Conservation (phyloP, 2,797 vertebrate genomes). For the Pachyuromys duprasi region DNA sequence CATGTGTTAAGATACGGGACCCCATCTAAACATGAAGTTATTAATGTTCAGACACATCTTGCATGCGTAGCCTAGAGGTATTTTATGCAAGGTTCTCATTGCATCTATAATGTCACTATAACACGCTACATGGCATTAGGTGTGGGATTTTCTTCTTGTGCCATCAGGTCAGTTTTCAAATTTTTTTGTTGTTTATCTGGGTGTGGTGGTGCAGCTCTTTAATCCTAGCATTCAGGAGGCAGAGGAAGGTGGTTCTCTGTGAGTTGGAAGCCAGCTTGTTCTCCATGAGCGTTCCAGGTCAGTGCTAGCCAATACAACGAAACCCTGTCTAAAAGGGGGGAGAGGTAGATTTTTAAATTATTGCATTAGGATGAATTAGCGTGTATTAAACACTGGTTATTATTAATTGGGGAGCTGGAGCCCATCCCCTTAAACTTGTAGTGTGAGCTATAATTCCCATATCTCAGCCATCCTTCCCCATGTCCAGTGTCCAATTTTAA, state of each 20-base stretch:
- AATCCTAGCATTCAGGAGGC: not conserved
- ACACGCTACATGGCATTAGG: not conserved
- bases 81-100: not conserved
- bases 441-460: not conserved
- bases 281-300: not conserved
- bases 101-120: not conserved
- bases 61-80: not conserved
- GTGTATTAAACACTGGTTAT: constrained; percentile 23
- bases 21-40: not conserved
- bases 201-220: not conserved
- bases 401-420: not conserved
- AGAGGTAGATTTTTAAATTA: not conserved
- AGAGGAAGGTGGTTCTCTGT: not conserved
- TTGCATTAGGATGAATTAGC: not conserved
- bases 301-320: not conserved
- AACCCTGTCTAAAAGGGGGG: not conserved
- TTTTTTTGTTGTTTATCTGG: not conserved
- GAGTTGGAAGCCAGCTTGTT: not conserved
- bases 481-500: not conserved
- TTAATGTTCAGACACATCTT: not conserved
- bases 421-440: not conserved
- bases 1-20: not conserved
- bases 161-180: not conserved
- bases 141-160: not conserved
- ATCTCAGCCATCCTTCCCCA: not conserved